Evolutionary conservation across 2,797 vertebrate species (phyloP), one percentile per base, ranked within the genome.

Genomic region (Catharus ustulatus): DNA sequence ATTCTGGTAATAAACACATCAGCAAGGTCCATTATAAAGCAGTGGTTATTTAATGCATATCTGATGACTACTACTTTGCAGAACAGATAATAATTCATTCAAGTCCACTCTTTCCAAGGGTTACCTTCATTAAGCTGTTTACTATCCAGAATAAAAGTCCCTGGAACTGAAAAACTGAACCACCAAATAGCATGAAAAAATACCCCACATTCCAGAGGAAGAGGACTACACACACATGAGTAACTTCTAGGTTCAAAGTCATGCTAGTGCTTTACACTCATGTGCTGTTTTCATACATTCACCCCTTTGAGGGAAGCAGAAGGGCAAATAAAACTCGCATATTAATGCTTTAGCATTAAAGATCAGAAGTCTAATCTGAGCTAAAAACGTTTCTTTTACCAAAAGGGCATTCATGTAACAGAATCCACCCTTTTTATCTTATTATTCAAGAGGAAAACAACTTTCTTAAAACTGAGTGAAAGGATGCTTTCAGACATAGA

Each of bases 1-100:
- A 3, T 64, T 80, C 69, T 83, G 49, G 59, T 71, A 92, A 87
- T 38, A 89, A 96, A 90, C 78, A 82, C 62, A 78, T 87, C 79
- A 94, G 77, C 52, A 79, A 86, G 86, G 55, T 72, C 77, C 92
- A 74, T 55, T 79, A 81, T 29, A 82, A 94, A 93, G 85, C 83
- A 81, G 55, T 9, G 36, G 52, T 94, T 93, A 94, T 82, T 96
- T 94, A 97, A 91, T 90, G 54, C 69, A 78, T 49, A 75, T 58
- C 89, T 87, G 88, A 81, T 46, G 40, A 57, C 42, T 90, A 61
- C 69, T 71, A 54, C 42, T 92, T 30, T 74, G 83, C 80, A 84
- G 63, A 74, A 71, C 6, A 90, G 82, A 38, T 45, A 69, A 58
- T 42, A 48, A 80, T 68, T 77, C 59, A 43, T 57, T 74, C 77